Evolutionary conservation across 2,888 invertebrate species (phyloP).

Genomic region (Drosophila kambysellisi): DNA sequence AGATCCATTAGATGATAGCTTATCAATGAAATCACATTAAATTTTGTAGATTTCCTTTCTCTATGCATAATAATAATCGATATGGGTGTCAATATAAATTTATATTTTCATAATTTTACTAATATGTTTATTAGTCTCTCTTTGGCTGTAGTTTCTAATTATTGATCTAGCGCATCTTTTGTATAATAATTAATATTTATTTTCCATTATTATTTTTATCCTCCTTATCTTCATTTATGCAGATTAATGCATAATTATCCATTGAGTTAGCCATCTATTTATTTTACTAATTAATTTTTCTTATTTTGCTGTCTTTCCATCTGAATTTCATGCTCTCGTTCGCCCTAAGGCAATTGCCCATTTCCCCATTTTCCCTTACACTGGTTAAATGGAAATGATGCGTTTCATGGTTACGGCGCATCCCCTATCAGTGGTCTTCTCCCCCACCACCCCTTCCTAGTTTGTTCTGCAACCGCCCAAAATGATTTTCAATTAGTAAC

Average conservation of each 20-base stretch:
- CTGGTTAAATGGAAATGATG: constrained; percentile 35
- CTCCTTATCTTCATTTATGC: background rate
- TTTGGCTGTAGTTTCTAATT: background rate
- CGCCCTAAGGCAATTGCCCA: background rate
- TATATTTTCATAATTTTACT: background rate
- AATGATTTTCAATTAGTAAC: constrained; percentile 48
- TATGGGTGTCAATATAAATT: background rate
- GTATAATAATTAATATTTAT: background rate
- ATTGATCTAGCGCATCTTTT: background rate
- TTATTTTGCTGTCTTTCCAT: background rate
- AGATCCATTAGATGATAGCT: no score
- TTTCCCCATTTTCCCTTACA: background rate
- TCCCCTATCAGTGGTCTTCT: background rate
- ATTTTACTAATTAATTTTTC: background rate
- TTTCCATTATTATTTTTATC: background rate
- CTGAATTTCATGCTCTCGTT: constrained; percentile 11
- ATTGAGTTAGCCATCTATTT: no score
- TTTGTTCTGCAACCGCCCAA: background rate
- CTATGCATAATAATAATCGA: no score
- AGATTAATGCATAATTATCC: background rate
- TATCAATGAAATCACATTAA: no score
- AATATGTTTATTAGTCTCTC: background rate
- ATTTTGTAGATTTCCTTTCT: no score
- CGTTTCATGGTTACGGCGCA: constrained; percentile 10
- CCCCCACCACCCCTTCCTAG: background rate